Base-by-base conservation (phyloP, 2,888 invertebrate genomes). In the Oligia fasciuncula region DNA sequence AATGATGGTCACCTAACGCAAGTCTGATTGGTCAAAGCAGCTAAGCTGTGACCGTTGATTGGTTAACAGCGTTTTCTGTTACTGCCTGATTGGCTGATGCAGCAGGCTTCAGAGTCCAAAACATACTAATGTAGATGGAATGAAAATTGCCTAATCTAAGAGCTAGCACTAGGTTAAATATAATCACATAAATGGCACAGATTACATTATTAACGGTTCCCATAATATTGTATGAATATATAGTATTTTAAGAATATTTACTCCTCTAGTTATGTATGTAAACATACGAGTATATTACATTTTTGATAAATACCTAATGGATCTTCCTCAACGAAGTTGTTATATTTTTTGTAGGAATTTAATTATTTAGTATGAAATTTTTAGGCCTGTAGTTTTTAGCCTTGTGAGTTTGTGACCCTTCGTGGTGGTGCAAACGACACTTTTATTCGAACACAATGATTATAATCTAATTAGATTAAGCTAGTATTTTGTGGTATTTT, bases 171-270 rank as follows among this genome's bases (percentile, higher is more conserved):
- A 23, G 40, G 11, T 29, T 62, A 29, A 54, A 49, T 68, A 40
- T 69, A 54, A 66, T 84, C 69, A 84, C 51, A 4, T 46, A 63
- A 57, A 71, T 78, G 62, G 62, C 84, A 81, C 78, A 54, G 60
- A 76, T 66, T 43, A 17, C 14, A 46, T 62, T 46, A 43, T 13
- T 65, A 73, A 62, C 65, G 85, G 85, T 84, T 84, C 85, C 85
- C 80, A 57, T 73, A 46, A 19, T 62, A 84, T 60, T 70, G 9
- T 57, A 66, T 23, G 3, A 74, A n/a, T 51, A 66, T 71, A 66
- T 73, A 81, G 81, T 76, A 69, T 76, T 85, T 54, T 85, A 85
- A 73, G 69, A 81, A 35, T 81, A 76, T 80, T 76, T 85, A 85
- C 76, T 35, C 60, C 17, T 57, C 65, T 80, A 81, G 72, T 72